phyloP scores from a whole-genome alignment of 2,113 vertebrate genomes.

The Mastomys coucha region DNA sequence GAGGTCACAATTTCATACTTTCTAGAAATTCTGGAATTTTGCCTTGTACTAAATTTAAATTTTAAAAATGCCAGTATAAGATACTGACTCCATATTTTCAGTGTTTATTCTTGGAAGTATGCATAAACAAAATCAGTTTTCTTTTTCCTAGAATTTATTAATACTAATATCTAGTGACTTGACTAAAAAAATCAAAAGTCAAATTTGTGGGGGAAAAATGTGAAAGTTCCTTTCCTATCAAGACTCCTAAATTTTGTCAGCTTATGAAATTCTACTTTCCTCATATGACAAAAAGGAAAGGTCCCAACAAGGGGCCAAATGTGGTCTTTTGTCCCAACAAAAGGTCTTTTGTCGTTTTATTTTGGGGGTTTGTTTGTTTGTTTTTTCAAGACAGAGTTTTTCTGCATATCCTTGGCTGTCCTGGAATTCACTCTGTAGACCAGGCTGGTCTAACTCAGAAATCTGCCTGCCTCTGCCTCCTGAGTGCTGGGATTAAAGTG shows the following conservation, averaged over 20 bases:
- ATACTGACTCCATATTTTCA: constrained; percentile 8
- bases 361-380: too few species aligned
- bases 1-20: constrained; percentile 72
- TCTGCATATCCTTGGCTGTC: too few species aligned
- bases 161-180: constrained; percentile 15
- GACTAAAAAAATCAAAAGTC: constrained; percentile 1
- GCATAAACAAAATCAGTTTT: background rate
- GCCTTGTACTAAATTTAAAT: constrained; percentile 76
- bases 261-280: constrained; percentile 26
- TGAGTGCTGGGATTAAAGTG: too few species aligned
- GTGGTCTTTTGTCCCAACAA: too few species aligned
- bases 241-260: background rate
- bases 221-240: constrained; percentile 1
- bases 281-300: background rate
- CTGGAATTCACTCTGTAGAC: too few species aligned
- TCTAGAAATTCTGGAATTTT: constrained; percentile 73
- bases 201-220: background rate
- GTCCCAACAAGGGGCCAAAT: background rate
- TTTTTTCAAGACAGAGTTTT: too few species aligned
- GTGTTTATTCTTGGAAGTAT: constrained; percentile 24
- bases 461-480: too few species aligned
- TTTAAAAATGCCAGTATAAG: constrained; percentile 9
- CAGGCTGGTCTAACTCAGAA: too few species aligned
- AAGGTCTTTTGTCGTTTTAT: too few species aligned
- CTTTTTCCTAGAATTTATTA: constrained; percentile 3